Conservation (phyloP, 1,140 invertebrate genomes). For the Pemphigus obesinymphae region DNA sequence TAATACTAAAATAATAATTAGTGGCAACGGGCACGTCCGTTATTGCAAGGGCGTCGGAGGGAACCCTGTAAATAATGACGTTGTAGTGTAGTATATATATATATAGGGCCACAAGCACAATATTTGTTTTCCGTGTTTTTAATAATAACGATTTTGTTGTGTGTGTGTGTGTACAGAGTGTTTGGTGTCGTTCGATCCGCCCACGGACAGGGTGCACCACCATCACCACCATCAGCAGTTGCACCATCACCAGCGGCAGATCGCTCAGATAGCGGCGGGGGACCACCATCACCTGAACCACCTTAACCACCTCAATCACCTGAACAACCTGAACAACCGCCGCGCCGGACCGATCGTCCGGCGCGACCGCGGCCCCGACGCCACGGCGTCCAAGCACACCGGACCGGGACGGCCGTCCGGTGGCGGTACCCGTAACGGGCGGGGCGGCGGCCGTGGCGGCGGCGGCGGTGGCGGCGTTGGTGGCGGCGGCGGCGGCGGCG, state of each 20-base stretch:
- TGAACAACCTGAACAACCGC: not conserved
- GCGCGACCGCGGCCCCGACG: not conserved
- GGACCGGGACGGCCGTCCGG: slow-evolving; percentile 28
- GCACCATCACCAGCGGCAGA: slow-evolving; percentile 24
- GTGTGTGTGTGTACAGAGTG: not conserved
- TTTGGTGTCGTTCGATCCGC: slow-evolving; percentile 36
- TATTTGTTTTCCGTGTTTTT: not conserved
- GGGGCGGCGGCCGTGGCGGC: not conserved
- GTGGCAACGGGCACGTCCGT: not conserved
- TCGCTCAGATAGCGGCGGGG: slow-evolving; percentile 18
- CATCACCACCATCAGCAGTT: slow-evolving; percentile 30
- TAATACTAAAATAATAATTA: not conserved
- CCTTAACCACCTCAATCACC: not conserved
- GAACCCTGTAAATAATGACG: not conserved
- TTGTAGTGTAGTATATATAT: not conserved
- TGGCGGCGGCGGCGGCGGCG: not conserved
- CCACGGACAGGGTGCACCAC: slow-evolving; percentile 19
- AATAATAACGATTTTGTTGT: not conserved
- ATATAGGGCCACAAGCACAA: too few relatives aligned
- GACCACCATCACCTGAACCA: slow-evolving; percentile 16
- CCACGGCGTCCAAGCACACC: not conserved
- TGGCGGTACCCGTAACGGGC: not conserved
- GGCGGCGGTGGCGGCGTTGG: not conserved
- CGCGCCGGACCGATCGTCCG: slow-evolving; percentile 26
- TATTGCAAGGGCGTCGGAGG: not conserved